Evolutionary conservation across 2,888 invertebrate genomes (phyloP), one percentile per base, ranked within the genome.

Genomic region (Crepidodera aurea): DNA sequence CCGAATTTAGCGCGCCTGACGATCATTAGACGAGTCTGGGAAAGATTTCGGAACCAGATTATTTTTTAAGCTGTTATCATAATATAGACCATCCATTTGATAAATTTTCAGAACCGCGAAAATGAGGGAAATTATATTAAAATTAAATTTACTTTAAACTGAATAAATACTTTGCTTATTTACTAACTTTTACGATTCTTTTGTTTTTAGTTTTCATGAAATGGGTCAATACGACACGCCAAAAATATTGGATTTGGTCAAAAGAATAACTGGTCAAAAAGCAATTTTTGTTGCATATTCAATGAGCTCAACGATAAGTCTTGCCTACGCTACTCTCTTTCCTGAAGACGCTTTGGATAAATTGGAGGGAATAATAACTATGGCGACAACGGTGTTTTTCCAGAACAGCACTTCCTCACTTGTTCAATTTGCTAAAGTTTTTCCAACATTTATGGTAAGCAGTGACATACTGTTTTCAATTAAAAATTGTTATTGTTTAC

Each of bases 131-230:
- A n/a, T n/a, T n/a, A n/a, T n/a, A n/a, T n/a, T n/a, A n/a, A n/a
- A n/a, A n/a, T n/a, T n/a, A n/a, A n/a, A n/a, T n/a, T n/a, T n/a
- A n/a, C n/a, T n/a, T n/a, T n/a, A n/a, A n/a, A n/a, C n/a, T n/a
- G n/a, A n/a, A n/a, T n/a, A n/a, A n/a, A n/a, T n/a, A n/a, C n/a
- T n/a, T n/a, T n/a, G n/a, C n/a, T n/a, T n/a, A n/a, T n/a, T n/a
- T n/a, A n/a, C n/a, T n/a, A n/a, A n/a, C n/a, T n/a, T n/a, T n/a
- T n/a, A n/a, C n/a, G n/a, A n/a, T n/a, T n/a, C n/a, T n/a, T n/a
- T n/a, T n/a, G n/a, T n/a, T n/a, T n/a, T n/a, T 34, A 60, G 60
- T 37, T 60, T 51, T 18, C 60, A 60, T 8, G 29, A 60, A 18
- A 29, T 53, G 53, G 53, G 16, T 5, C 5, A 18, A 8, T 37